Conservation (phyloP, 64 coral and sea anemone species). For the Pocillopora verrucosa region DNA sequence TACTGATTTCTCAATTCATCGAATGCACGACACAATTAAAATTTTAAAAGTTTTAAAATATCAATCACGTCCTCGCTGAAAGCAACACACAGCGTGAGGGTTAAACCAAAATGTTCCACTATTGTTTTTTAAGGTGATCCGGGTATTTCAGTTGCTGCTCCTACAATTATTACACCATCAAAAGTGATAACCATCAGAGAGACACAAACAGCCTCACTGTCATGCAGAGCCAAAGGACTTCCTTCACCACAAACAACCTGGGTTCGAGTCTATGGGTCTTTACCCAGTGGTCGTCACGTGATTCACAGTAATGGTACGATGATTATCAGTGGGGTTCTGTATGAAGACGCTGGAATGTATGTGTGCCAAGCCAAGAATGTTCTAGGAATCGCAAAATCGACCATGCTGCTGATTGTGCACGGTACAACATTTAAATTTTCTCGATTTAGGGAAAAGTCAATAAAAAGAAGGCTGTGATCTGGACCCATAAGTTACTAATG, state of each 20-base stretch:
- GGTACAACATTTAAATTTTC: neutral
- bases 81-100: no score
- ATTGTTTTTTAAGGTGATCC: constrained; percentile 20
- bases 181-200: constrained; percentile 9
- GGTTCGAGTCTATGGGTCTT: constrained; percentile 26
- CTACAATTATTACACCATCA: constrained; percentile 21
- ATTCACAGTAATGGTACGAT: constrained; percentile 55
- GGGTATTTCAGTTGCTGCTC: constrained; percentile 28
- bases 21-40: no score
- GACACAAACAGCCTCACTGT: constrained; percentile 1
- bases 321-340: constrained; percentile 13
- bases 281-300: constrained; percentile 68
- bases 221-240: constrained; percentile 43
- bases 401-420: constrained; percentile 7
- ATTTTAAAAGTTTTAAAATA: no score
- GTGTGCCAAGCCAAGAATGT: constrained; percentile 50
- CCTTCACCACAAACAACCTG: constrained; percentile 46
- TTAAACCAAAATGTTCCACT: no score
- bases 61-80: no score
- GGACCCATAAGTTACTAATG: no score
- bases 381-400: constrained; percentile 38
- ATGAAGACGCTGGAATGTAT: constrained; percentile 42
- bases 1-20: no score
- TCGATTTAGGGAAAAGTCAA: neutral
- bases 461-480: no score